phyloP scores from a whole-genome alignment of 2,888 invertebrate species.

The Orgyia antiqua region DNA sequence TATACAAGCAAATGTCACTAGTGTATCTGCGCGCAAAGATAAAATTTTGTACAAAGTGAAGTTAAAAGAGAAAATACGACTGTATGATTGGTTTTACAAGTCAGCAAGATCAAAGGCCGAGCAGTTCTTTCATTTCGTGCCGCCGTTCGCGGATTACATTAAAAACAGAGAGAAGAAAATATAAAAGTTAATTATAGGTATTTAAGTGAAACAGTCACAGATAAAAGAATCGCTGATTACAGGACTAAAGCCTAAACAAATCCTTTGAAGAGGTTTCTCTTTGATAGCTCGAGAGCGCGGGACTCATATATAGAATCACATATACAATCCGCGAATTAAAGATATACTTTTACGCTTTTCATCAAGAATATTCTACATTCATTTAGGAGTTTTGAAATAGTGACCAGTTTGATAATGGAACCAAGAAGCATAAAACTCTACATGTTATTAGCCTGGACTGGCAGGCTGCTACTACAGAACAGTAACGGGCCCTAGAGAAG shows the following conservation, averaged over 20 bases:
- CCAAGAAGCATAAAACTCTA: no score
- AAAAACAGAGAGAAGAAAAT: slow-evolving; percentile 36
- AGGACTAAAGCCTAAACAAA: slow-evolving; percentile 21
- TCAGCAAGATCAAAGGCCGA: slow-evolving; percentile 42
- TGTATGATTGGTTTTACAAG: slow-evolving; percentile 49
- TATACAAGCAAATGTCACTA: no score
- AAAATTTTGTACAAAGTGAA: slow-evolving; percentile 32
- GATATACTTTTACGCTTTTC: no score
- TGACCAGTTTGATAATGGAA: no score
- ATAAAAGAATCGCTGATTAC: slow-evolving; percentile 30
- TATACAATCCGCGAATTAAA: no score
- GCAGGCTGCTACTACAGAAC: no score
- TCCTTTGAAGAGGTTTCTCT: slow-evolving; percentile 26
- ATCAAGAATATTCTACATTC: no score
- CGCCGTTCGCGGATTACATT: slow-evolving; percentile 43
- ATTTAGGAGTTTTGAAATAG: no score
- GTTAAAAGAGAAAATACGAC: slow-evolving; percentile 42
- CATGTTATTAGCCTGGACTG: no score
- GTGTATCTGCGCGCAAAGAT: slow-evolving; percentile 21
- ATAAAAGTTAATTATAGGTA: slow-evolving; percentile 41
- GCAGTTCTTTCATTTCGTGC: slow-evolving; percentile 44
- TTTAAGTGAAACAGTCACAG: slow-evolving; percentile 32
- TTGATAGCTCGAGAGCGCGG: slow-evolving; percentile 15
- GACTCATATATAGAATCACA: no score
- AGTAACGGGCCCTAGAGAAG: no score